Evolutionary conservation across 2,797 vertebrate genomes (phyloP).

Genomic region (Gadopsis bispinosus): DNA sequence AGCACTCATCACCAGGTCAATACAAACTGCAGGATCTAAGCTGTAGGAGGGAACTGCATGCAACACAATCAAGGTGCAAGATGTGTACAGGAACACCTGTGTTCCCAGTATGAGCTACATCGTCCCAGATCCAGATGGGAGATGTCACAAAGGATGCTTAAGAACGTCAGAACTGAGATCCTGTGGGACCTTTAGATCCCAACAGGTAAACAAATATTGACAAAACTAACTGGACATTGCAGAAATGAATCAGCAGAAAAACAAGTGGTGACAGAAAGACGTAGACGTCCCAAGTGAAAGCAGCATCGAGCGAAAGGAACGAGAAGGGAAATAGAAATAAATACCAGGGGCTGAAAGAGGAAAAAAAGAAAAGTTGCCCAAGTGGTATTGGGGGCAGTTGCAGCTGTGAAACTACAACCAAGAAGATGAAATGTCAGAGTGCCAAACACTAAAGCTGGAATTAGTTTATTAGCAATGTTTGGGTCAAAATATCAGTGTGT

Average conservation of each 20-base stretch:
- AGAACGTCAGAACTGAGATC: slow-evolving; percentile 2
- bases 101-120: background rate
- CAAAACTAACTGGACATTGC: slow-evolving; percentile 16
- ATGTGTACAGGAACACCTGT: slow-evolving; percentile 30
- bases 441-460: slow-evolving; percentile 40
- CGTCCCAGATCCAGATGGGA: slow-evolving; percentile 35
- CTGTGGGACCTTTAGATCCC: slow-evolving; percentile 7
- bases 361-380: slow-evolving; percentile 2
- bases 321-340: slow-evolving; percentile 11
- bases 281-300: slow-evolving; percentile 5
- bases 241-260: slow-evolving; percentile 16
- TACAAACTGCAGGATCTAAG: slow-evolving; percentile 29
- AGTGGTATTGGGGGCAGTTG: background rate
- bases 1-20: slow-evolving; percentile 31
- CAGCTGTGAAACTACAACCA: slow-evolving; percentile 29
- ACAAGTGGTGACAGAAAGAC: slow-evolving; percentile 16
- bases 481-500: slow-evolving; percentile 21
- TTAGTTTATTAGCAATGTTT: slow-evolving; percentile 15
- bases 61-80: slow-evolving; percentile 1
- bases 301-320: slow-evolving; percentile 13
- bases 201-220: slow-evolving; percentile 43
- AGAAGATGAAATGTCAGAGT: slow-evolving; percentile 24
- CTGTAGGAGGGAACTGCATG: background rate
- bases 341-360: slow-evolving; percentile 1
- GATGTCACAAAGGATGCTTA: slow-evolving; percentile 17